Percentiles rank a stretch among this genome's conserved stretches.
phyloP scores from a whole-genome alignment of 2,113 vertebrate genomes.

The Anoura caudifer region DNA sequence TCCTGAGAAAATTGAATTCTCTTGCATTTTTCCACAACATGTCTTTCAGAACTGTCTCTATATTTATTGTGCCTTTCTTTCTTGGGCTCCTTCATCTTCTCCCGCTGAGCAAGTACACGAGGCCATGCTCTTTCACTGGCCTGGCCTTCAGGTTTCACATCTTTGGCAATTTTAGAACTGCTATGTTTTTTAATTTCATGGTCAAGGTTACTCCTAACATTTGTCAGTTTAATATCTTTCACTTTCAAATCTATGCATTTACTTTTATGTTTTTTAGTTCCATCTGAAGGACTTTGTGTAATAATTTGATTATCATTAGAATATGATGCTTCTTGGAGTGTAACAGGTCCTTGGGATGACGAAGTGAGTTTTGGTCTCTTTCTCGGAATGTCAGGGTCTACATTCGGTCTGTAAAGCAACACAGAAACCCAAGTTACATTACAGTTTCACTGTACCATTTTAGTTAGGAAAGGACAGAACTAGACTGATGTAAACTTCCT shows the following conservation, averaged over 20 bases:
- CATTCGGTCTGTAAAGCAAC: conserved; percentile 68
- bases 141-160: background rate
- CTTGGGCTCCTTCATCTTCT: conserved; percentile 69
- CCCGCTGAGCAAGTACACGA: conserved; percentile 66
- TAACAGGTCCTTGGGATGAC: conserved; percentile 9
- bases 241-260: conserved; percentile 75
- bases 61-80: conserved; percentile 54
- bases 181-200: conserved; percentile 11
- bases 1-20: background rate
- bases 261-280: conserved; percentile 59
- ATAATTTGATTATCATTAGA: conserved; percentile 48
- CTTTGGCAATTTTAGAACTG: conserved; percentile 31
- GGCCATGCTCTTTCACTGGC: conserved; percentile 58
- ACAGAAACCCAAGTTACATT: conserved; percentile 31
- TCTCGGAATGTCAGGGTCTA: conserved; percentile 9
- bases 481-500: background rate
- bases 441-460: background rate
- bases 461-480: background rate
- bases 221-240: conserved; percentile 69
- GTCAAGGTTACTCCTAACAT: conserved; percentile 38
- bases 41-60: conserved; percentile 61
- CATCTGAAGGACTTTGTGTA: conserved; percentile 45
- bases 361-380: conserved; percentile 63
- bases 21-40: conserved; percentile 67
- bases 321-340: conserved; percentile 55